These are phyloP conservation scores for Cygnus atratus DNA, from an alignment of 2,113 vertebrate species.

Conservation along the genomic window DNA sequence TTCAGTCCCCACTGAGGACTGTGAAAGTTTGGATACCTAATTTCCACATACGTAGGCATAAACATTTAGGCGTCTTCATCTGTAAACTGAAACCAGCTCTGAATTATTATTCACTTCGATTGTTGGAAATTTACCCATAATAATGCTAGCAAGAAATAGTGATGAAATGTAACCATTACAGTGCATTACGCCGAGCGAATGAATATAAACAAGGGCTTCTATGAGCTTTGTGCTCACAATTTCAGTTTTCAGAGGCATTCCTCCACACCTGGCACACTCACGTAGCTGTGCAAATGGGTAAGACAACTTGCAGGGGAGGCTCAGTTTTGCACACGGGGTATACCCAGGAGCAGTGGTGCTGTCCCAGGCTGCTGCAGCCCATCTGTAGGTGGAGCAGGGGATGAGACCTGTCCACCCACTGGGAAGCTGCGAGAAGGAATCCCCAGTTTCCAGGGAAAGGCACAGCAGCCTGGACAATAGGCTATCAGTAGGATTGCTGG, in stretches of 20 bases:
- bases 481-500: accelerated
- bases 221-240: no score
- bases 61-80: neutral
- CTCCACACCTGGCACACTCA: neutral
- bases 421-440: neutral
- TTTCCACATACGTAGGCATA: accelerated
- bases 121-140: no score
- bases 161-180: neutral
- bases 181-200: no score
- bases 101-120: neutral
- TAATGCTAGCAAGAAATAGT: accelerated
- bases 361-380: neutral
- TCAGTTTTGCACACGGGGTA: neutral
- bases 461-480: neutral
- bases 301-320: neutral
- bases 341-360: no score
- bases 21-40: no score
- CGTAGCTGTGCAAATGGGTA: neutral
- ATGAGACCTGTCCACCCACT: no score
- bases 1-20: accelerated
- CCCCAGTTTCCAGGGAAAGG: neutral
- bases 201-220: neutral
- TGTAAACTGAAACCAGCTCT: neutral
- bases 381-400: no score
- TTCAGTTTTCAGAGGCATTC: neutral